Percentiles rank a stretch among this genome's conserved stretches.
phyloP scores from a whole-genome alignment of 2,113 vertebrate species.

The Dipodomys stephensi region DNA sequence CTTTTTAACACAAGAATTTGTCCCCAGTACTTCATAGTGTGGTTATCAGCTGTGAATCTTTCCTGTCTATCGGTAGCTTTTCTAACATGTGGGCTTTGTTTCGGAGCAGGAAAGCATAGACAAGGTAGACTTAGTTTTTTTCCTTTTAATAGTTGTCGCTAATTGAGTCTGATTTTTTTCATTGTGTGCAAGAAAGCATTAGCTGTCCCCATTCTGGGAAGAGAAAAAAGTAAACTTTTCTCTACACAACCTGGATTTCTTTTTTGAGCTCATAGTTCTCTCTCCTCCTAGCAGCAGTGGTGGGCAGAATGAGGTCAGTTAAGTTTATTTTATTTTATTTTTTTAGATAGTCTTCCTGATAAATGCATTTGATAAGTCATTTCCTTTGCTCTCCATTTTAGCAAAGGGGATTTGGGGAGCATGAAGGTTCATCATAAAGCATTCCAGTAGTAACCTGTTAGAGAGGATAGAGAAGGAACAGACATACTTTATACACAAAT shows the following conservation, averaged over 20 bases:
- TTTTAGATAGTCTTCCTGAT: neutral
- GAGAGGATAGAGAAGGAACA: neutral
- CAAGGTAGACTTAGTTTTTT: neutral
- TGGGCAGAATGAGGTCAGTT: conserved; percentile 18
- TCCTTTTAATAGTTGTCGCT: neutral
- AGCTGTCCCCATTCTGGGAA: neutral
- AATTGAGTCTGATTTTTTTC: neutral
- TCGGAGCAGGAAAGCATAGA: no score
- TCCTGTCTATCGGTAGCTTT: neutral
- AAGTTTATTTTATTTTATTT: neutral
- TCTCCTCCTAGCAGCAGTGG: neutral
- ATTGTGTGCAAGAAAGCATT: neutral
- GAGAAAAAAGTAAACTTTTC: neutral
- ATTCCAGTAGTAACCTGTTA: neutral
- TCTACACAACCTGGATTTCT: neutral
- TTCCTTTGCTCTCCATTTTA: no score
- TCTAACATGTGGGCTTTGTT: neutral
- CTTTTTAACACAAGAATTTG: no score
- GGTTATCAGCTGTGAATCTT: neutral
- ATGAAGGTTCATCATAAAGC: neutral
- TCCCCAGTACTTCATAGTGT: neutral
- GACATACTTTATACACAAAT: neutral
- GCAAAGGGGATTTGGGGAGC: neutral
- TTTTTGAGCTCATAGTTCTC: neutral
- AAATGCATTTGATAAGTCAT: neutral